Conservation (phyloP, 37 sponge, comb jelly and placozoan species). For the Chondrosia reniformis region DNA sequence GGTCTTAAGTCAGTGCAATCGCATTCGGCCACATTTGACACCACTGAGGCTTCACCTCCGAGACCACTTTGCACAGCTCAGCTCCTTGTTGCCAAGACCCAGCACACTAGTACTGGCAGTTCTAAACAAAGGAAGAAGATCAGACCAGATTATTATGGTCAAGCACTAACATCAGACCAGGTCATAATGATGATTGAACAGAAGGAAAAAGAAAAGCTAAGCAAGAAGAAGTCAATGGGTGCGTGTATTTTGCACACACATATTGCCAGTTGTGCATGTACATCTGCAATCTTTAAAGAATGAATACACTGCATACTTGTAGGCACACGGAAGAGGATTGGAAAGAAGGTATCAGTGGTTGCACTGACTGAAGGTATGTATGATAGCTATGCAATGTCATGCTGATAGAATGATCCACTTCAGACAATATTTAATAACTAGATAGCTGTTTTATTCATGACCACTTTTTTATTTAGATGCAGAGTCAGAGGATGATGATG, state of each 20-base stretch:
- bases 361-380: not conserved
- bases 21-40: not conserved
- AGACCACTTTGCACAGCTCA: not conserved
- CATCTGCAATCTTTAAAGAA: not conserved
- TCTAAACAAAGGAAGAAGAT: slow-evolving; percentile 6
- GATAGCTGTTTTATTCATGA: not conserved
- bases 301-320: not conserved
- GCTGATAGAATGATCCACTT: slow-evolving; percentile 4
- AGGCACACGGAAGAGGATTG: slow-evolving; percentile 5
- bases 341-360: not conserved
- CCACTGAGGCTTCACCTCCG: slow-evolving; percentile 16
- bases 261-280: not conserved
- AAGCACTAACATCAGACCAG: slow-evolving; percentile 52
- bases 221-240: not conserved
- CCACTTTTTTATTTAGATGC: not conserved
- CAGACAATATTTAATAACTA: not conserved
- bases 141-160: slow-evolving; percentile 45
- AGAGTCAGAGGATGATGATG: slow-evolving; percentile 11
- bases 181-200: not conserved
- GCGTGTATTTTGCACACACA: not conserved
- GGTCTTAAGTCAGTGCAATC: not conserved
- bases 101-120: no score
- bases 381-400: slow-evolving; percentile 10
- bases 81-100: not conserved
- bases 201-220: not conserved